Conservation (phyloP, 2,797 vertebrate species). For the Psittacula echo region DNA sequence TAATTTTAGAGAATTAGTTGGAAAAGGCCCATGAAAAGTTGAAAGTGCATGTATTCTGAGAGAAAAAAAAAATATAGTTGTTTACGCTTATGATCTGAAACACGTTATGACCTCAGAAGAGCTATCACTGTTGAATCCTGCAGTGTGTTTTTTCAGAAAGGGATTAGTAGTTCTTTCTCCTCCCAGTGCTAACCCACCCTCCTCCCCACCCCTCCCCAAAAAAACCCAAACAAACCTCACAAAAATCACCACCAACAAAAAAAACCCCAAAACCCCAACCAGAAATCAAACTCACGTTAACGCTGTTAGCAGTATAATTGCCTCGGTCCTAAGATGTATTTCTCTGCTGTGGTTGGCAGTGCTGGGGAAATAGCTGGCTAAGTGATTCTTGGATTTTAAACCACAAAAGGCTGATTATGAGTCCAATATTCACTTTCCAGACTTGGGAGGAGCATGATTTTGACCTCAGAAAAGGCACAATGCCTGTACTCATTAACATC, state of each 20-base stretch:
- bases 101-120: background rate
- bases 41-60: background rate
- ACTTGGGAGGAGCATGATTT: background rate
- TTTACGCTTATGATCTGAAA: background rate
- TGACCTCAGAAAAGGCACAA: conserved; percentile 19
- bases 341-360: conserved; percentile 51
- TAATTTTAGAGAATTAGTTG: background rate
- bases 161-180: background rate
- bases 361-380: conserved; percentile 29
- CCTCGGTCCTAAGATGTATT: background rate
- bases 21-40: background rate
- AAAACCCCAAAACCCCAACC: background rate
- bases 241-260: too few species aligned
- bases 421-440: conserved; percentile 42
- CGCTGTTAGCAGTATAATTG: background rate
- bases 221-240: too few species aligned
- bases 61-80: background rate
- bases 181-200: background rate
- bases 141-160: background rate
- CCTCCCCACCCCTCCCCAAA: too few species aligned
- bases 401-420: background rate
- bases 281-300: background rate
- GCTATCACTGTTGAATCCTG: background rate
- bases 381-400: conserved; percentile 39
- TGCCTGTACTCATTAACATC: background rate